Evolutionary conservation across 2,113 vertebrate species (phyloP), one percentile per base, ranked within the genome.

Genomic region (Orthochromis malagaraziensis): DNA sequence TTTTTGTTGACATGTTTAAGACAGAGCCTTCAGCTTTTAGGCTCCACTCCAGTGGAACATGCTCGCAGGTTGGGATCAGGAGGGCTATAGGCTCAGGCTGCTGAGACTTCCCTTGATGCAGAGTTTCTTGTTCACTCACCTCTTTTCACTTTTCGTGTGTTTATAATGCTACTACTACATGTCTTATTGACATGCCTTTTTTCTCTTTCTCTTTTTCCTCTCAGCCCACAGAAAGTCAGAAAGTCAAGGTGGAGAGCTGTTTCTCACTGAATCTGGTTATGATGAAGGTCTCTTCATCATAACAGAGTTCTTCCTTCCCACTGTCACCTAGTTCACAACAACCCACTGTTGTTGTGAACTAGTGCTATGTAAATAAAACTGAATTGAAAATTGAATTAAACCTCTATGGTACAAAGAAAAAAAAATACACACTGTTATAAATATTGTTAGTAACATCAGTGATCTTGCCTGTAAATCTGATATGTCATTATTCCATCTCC

Each of bases 401-500:
- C 11, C 53, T 54, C 65, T 35, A n/a, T 57, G 53, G n/a, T 6
- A 6, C 38, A 84, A 63, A 82, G 33, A 54, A 14, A 14, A 26
- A 26, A 80, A 81, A 1, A 24, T 47, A 40, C 60, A 65, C 21
- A 51, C 26, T 53, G 51, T 79, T 58, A 51, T 80, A 83, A 87
- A 73, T 60, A 88, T 31, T 21, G 77, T 57, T 70, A 51, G 57
- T 29, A 57, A 55, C 26, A 73, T 87, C 68, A 81, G 81, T 90
- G 88, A 87, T 81, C 81, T 88, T 79, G 6, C 57, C 68, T 33
- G 40, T 88, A 87, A 91, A 87, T 88, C 57, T 84, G 89, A 79
- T 31, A 57, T 14, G 33, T 85, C 84, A 90, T 93, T 82, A 83
- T 80, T 84, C 31, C n/a, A 24, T 60, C 80, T 55, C 40, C 49